A percentile compares a stretch with the other conserved stretches of the same genome.
Evolutionary conservation across 2,797 vertebrate species (phyloP).

Genomic region (Molossus molossus): DNA sequence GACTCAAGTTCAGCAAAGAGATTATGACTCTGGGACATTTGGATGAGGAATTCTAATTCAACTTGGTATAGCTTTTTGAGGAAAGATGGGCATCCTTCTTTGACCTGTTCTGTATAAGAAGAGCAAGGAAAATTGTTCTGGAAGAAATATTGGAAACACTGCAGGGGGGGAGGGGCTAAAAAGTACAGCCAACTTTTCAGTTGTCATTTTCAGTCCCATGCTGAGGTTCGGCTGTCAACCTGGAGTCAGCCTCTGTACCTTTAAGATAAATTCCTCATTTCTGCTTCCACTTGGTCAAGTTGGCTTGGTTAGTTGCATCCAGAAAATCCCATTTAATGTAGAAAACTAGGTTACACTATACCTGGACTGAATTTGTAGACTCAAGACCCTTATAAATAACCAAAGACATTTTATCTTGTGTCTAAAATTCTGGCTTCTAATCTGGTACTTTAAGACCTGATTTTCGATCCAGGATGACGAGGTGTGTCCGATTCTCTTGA

Average conservation of each 20-base stretch:
- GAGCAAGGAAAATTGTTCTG: neutral
- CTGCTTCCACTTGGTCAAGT: neutral
- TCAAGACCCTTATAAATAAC: neutral
- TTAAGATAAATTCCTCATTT: conserved; percentile 17
- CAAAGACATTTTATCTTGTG: neutral
- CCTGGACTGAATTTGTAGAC: neutral
- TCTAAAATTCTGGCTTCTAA: neutral
- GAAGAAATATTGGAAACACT: neutral
- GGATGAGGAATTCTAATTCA: neutral
- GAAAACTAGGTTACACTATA: neutral
- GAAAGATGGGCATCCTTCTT: neutral
- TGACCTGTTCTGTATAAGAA: neutral
- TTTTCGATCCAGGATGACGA: neutral
- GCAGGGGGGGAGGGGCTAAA: neutral
- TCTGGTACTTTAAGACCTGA: neutral
- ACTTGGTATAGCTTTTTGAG: neutral
- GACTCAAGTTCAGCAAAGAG: neutral
- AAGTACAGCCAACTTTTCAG: neutral
- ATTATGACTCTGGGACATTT: neutral
- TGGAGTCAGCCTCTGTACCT: neutral
- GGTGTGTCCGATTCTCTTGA: neutral
- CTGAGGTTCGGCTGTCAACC: neutral
- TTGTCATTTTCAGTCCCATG: neutral
- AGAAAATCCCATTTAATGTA: neutral
- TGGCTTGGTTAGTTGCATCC: neutral